phyloP scores from a whole-genome alignment of 2,888 invertebrate genomes.

The Napeogenes inachia region DNA sequence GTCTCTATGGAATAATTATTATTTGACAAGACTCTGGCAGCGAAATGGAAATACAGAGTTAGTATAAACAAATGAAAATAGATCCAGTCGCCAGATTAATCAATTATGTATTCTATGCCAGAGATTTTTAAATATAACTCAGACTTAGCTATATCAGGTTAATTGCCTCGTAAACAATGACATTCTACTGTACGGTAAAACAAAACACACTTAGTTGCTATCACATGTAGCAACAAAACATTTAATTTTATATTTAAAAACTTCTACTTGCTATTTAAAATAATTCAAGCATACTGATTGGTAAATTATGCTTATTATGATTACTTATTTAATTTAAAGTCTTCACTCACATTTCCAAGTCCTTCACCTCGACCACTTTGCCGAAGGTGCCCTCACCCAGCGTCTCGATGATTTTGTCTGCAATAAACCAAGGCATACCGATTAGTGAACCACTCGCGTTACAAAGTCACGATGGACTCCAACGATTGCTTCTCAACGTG shows the following conservation, averaged over 20 bases:
- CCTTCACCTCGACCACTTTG: slow-evolving; percentile 99
- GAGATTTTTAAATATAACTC: slow-evolving; percentile 5
- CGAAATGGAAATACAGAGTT: slow-evolving; percentile 43
- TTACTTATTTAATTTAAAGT: neutral
- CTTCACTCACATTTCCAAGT: slow-evolving; percentile 91
- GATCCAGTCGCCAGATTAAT: slow-evolving; percentile 49
- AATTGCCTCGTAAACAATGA: slow-evolving; percentile 8
- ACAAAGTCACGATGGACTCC: slow-evolving; percentile 63
- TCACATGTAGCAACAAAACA: no score
- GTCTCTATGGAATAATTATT: slow-evolving; percentile 7
- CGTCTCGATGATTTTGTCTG: slow-evolving; percentile 99
- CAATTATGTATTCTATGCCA: slow-evolving; percentile 28
- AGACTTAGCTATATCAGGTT: slow-evolving; percentile 1
- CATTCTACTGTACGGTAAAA: neutral
- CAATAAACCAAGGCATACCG: slow-evolving; percentile 79
- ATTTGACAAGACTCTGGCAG: slow-evolving; percentile 21
- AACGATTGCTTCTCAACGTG: slow-evolving; percentile 40
- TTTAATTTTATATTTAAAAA: no score
- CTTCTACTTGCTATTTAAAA: no score
- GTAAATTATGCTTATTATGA: no score
- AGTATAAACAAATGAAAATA: slow-evolving; percentile 65
- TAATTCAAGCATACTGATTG: no score
- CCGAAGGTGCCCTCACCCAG: slow-evolving; percentile 99
- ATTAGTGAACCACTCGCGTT: slow-evolving; percentile 49
- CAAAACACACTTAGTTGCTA: no score